These are phyloP conservation scores for Leptinotarsa peninsularis DNA, from an alignment of 2,888 invertebrate species.

Conservation along the genomic window DNA sequence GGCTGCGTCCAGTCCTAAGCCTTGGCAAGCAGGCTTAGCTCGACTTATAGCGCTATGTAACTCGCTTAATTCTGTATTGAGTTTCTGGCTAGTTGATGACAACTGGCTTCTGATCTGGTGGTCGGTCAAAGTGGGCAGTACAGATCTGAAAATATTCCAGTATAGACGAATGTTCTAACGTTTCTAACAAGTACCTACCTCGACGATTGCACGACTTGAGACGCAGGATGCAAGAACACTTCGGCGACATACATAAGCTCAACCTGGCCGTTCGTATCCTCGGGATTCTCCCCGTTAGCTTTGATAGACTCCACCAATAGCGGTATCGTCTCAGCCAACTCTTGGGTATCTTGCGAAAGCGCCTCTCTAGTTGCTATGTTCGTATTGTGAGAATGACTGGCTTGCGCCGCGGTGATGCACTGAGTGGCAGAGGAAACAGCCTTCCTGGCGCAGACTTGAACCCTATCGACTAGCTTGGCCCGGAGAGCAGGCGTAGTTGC, in stretches of 20 bases:
- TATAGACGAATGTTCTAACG: background rate
- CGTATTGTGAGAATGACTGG: conserved; percentile 80
- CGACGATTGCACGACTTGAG: conserved; percentile 80
- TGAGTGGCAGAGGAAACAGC: conserved; percentile 92
- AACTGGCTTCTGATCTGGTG: conserved; percentile 82
- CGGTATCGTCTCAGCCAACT: conserved; percentile 83
- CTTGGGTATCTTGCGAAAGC: conserved; percentile 78
- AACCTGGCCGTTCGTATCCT: conserved; percentile 81
- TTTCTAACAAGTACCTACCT: conserved; percentile 28
- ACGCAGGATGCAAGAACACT: conserved; percentile 81
- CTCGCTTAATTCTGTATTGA: conserved; percentile 69
- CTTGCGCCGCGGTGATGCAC: conserved; percentile 88
- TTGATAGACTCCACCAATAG: conserved; percentile 84
- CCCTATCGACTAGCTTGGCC: conserved; percentile 76
- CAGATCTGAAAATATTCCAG: conserved; percentile 68
- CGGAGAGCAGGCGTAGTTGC: conserved; percentile 81
- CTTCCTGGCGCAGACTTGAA: conserved; percentile 82
- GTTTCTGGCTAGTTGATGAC: conserved; percentile 76
- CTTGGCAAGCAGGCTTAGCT: conserved; percentile 75
- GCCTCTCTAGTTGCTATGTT: conserved; percentile 79
- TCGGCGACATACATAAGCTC: conserved; percentile 87
- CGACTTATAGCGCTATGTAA: conserved; percentile 62
- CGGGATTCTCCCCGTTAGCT: conserved; percentile 76
- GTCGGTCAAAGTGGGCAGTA: conserved; percentile 85
- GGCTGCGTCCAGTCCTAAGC: conserved; percentile 87